Base-by-base conservation (phyloP, 2,888 invertebrate genomes). In the Tillus elongatus region DNA sequence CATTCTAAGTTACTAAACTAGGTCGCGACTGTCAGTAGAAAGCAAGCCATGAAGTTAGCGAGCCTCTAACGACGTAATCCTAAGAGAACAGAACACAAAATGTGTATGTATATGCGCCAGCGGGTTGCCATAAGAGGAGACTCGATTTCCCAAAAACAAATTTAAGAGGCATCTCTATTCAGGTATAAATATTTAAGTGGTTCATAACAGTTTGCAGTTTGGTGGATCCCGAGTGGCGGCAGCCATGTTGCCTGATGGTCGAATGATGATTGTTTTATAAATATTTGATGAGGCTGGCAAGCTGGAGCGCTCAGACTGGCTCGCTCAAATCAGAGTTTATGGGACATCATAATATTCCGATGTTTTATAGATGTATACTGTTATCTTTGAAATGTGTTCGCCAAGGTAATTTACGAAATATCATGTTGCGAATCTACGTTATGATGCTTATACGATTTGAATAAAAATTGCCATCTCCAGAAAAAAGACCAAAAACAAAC, bases 221-320 rank as follows among this genome's bases (percentile, higher is more conserved):
- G 58, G 47, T 40, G 47, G 52, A 51, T 61, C 64, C 61, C 61
- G 47, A 42, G 58, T 50, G 59, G 57, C 39, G 45, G 58, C 63
- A 57, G 66, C 64, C 64, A 64, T 64, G 64, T 64, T 64, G 64
- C 55, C 55, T 66, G 66, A 66, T 66, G 66, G 66, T 54, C 65
- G 65, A 63, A 66, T 65, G 66, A 66, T 66, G 66, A 66, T 66
- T 66, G 66, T 66, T 66, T 65, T 61, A 64, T 66, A 62, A 66
- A 66, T 66, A 65, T 64, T 65, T 63, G 52, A 66, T 60, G 50
- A 51, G 47, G 43, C 31, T 44, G 43, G 48, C 51, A 38, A 42
- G 40, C 37, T 36, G 26, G 37, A 33, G 15, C 35, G 24, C n/a
- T 19, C n/a, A 6, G 24, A 19, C 54, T 52, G 43, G 50, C 53